Conservation (phyloP, 2,888 invertebrate genomes). For the Invenusta paracnida region DNA sequence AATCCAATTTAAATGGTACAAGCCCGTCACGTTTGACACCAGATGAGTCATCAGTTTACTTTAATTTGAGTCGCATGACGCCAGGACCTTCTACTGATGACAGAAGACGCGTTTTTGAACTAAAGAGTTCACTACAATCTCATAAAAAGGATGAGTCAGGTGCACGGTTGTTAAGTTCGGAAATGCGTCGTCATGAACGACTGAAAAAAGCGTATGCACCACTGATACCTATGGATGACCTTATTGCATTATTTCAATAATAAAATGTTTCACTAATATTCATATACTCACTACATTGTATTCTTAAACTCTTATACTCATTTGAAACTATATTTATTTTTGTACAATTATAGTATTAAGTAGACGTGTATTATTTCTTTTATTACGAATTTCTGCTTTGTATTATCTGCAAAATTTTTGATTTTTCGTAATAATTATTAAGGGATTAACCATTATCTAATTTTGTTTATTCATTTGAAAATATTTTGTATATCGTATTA, state of each 20-base stretch:
- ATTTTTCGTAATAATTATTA: too few relatives aligned
- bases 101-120: not conserved
- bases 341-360: too few relatives aligned
- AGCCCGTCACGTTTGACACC: not conserved
- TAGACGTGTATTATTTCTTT: too few relatives aligned
- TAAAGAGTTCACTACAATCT: not conserved
- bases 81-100: not conserved
- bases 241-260: not conserved
- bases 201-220: not conserved
- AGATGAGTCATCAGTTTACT: not conserved
- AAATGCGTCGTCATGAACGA: not conserved
- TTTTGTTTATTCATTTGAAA: too few relatives aligned
- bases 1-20: not conserved
- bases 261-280: too few relatives aligned
- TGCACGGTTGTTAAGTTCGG: not conserved
- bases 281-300: too few relatives aligned
- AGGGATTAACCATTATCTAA: too few relatives aligned
- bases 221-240: not conserved
- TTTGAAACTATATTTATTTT: too few relatives aligned
- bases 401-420: too few relatives aligned
- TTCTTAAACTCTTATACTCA: too few relatives aligned
- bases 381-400: too few relatives aligned
- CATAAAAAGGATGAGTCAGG: not conserved
- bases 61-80: not conserved
- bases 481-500: too few relatives aligned